phyloP scores from a whole-genome alignment of 2,113 vertebrate species.

The Pollimyrus isidori region DNA sequence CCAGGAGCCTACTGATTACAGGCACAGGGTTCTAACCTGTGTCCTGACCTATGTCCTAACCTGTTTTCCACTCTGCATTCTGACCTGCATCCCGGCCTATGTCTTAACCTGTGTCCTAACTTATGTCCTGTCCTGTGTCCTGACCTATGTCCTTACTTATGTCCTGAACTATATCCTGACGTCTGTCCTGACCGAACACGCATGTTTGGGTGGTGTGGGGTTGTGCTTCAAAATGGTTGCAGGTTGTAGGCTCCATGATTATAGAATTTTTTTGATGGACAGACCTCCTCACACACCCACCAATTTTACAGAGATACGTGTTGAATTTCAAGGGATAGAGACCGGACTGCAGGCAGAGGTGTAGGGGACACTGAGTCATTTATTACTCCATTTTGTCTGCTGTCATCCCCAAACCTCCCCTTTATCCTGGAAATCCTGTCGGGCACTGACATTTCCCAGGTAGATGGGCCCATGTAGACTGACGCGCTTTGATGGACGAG shows the following conservation, averaged over 20 bases:
- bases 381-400: slow-evolving; percentile 4
- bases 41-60: no score
- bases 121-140: no score
- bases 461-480: background rate
- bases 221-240: background rate
- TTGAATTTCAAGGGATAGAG: background rate
- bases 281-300: background rate
- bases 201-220: background rate
- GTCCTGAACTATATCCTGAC: no score
- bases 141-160: no score
- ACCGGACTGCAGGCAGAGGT: background rate
- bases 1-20: background rate
- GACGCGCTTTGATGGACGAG: background rate
- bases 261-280: background rate
- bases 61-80: no score
- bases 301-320: background rate
- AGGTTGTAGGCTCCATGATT: background rate
- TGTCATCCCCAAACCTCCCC: background rate
- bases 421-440: background rate
- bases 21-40: background rate
- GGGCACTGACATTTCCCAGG: slow-evolving; percentile 3
- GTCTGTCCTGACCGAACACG: background rate
- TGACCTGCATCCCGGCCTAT: no score
- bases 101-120: no score
- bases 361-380: background rate